Base-by-base conservation (phyloP, 2,888 invertebrate species). In the Biston stratarius region DNA sequence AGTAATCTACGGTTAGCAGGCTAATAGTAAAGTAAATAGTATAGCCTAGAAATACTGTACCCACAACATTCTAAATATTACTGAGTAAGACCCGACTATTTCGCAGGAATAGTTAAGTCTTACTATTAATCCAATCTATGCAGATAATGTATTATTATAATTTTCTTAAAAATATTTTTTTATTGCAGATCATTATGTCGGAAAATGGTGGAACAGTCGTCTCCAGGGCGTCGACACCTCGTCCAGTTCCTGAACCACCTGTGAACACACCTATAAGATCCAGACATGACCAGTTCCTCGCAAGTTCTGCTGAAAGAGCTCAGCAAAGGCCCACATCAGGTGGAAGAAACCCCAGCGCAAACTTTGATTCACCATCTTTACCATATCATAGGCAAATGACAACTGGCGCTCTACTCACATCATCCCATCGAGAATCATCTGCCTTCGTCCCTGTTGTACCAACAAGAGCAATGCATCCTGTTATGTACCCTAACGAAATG, bases 381-480 rank as follows among this genome's bases (percentile, higher is more conserved):
- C 95, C 95, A 45, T 96, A 96, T 80, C 96, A 96, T 75, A 95
- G 96, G 75, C 96, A 96, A 81, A 89, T 95, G 78, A 90, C 94
- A 40, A 92, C 95, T 74, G 92, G 94, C 47, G 87, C 94, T 47
- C 81, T 94, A 14, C 82, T 94, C 14, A 84, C 89, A 47, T 81
- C 89, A 85, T 94, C 96, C 59, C 97, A 97, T 84, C 95, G 97
- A 51, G 97, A 97, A 89, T 95, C 96, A 9, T 97, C 97, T 12
- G 98, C 98, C 0, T 98, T 98, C 87, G 97, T 97, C 60, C 97
- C 98, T 42, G 98, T 98, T 61, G 96, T 98, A 65, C 98, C 98
- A 11, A 96, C 97, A 51, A 94, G 97, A 78, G 95, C 95, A 65
- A 95, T 97, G 79, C 96, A 97, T 72, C 95, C 96, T 36, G 95